Evolutionary conservation across 64 coral and sea anemone genomes (phyloP), one percentile per base, ranked within the genome.

Genomic region (Montipora sp.): DNA sequence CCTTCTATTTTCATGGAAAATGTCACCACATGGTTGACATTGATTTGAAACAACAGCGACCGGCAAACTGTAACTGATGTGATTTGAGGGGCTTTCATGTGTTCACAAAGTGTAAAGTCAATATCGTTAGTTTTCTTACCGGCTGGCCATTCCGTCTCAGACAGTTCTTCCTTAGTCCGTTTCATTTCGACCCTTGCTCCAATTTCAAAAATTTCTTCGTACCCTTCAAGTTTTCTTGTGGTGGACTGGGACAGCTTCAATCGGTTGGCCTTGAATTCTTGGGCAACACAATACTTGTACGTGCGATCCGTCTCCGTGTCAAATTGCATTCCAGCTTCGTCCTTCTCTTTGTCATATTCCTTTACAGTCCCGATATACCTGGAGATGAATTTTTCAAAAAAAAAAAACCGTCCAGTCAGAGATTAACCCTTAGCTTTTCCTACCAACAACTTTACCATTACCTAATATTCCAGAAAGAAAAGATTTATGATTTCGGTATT

Each of bases 71-170:
- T 20, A 53, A 57, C 6, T 57, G 53, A 80, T n/a, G 48, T 80
- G 47, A 53, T 80, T 46, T 53, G 24, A 45, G 43, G 55, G 78
- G 78, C 55, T 71, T 71, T 22, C 11, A 71, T 18, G 68, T 71
- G 18, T 71, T 71, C 16, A 71, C 68, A 71, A n/a, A 71, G 68
- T 22, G 7, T 15, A 71, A 71, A 71, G 68, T n/a, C 68, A 5
- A 80, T 20, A 15, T 49, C 55, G 53, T 50, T 46, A 20, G 24
- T 80, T 80, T 86, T 15, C 23, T 21, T 87, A 87, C 83, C 83
- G 21, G 83, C 83, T 87, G 83, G 83, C 83, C 83, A 87, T 18
- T 69, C 83, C 18, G 44, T 87, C 2, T 73, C 66, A n/a, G 46
- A 23, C 13, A 87, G 83, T 13, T 87, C 83, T 8, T 73, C 83